These are phyloP conservation scores for Helarctos malayanus DNA, from an alignment of 2,797 vertebrate species.

Conservation along the genomic window DNA sequence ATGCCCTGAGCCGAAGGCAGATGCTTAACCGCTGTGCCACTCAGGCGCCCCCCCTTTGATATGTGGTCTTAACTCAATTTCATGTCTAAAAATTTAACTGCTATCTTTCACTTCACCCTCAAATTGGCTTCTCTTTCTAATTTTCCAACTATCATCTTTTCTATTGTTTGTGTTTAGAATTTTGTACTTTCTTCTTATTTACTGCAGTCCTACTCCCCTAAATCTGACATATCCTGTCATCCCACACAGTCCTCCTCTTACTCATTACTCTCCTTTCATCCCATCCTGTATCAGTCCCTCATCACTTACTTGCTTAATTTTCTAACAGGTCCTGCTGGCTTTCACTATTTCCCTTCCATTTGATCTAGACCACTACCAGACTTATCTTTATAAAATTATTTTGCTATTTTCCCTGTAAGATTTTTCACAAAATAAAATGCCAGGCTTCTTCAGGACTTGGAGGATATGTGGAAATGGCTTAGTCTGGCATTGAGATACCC, in stretches of 20 bases:
- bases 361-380: not conserved
- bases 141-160: not conserved
- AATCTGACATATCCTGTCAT: not conserved
- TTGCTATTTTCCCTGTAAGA: not conserved
- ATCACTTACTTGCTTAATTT: not conserved
- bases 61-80: not conserved
- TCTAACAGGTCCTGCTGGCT: not conserved
- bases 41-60: too few species aligned
- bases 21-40: too few species aligned
- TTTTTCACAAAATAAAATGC: conserved; percentile 1
- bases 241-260: not conserved
- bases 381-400: not conserved
- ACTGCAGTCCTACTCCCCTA: not conserved
- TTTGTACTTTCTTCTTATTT: not conserved
- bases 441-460: not conserved
- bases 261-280: not conserved
- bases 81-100: not conserved
- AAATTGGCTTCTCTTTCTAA: not conserved
- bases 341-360: not conserved
- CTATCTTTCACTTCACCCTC: not conserved
- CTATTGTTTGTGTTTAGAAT: not conserved
- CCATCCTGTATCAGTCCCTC: not conserved
- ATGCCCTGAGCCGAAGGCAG: too few species aligned
- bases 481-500: not conserved
- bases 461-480: not conserved